These are phyloP conservation scores for Apodemia duryi DNA, from an alignment of 2,888 invertebrate species.

Conservation along the genomic window DNA sequence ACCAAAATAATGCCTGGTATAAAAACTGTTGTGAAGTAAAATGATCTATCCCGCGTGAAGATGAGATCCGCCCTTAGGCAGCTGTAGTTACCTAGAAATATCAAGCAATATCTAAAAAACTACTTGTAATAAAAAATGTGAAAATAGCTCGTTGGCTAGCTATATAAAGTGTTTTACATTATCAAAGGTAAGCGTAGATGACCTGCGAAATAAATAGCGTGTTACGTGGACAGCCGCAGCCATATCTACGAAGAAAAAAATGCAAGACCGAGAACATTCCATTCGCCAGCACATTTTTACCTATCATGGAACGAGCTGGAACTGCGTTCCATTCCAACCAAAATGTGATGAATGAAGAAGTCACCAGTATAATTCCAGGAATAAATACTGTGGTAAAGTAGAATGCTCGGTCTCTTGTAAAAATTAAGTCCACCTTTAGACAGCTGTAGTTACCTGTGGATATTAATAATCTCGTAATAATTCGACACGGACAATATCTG, in stretches of 20 bases:
- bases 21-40: slow-evolving; percentile 98
- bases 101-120: slow-evolving; percentile 65
- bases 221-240: slow-evolving; percentile 66
- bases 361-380: slow-evolving; percentile 93
- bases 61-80: slow-evolving; percentile 95
- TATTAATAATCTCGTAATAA: slow-evolving; percentile 57
- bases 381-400: slow-evolving; percentile 95
- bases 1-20: slow-evolving; percentile 97
- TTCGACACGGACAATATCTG: slow-evolving; percentile 19
- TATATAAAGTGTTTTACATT: slow-evolving; percentile 40
- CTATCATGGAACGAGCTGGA: slow-evolving; percentile 93
- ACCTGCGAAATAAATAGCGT: slow-evolving; percentile 63
- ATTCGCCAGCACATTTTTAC: slow-evolving; percentile 76
- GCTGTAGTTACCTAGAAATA: slow-evolving; percentile 94
- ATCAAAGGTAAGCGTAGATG: slow-evolving; percentile 50
- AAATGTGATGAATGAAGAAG: slow-evolving; percentile 92
- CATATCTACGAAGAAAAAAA: slow-evolving; percentile 58
- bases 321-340: slow-evolving; percentile 96
- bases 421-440: slow-evolving; percentile 90
- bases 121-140: slow-evolving; percentile 39
- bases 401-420: slow-evolving; percentile 93
- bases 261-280: slow-evolving; percentile 63
- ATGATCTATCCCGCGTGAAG: slow-evolving; percentile 96
- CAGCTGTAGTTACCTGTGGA: slow-evolving; percentile 93
- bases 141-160: slow-evolving; percentile 38